Evolutionary conservation across 1,140 invertebrate species (phyloP).

Genomic region (Ips typographus): DNA sequence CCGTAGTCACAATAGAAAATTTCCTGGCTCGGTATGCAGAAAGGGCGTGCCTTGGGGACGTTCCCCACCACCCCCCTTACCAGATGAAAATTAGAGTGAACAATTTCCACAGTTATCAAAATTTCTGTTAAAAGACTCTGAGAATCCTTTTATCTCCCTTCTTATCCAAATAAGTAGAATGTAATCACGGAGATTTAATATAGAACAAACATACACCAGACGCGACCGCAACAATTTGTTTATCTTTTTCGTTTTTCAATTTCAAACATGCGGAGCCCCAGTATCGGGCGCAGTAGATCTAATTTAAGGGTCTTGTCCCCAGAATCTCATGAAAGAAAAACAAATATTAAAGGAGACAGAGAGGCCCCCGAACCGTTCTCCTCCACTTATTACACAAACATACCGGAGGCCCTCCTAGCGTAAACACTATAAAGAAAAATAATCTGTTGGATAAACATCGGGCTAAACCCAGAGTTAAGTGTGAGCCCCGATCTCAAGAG

Average conservation of each 20-base stretch:
- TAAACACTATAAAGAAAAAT: conserved; percentile 28
- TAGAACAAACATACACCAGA: not conserved
- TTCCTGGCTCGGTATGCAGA: conserved; percentile 2
- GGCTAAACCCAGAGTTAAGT: conserved; percentile 26
- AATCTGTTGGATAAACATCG: conserved; percentile 24
- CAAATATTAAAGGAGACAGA: conserved; percentile 26
- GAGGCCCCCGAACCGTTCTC: conserved; percentile 13
- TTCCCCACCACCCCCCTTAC: too few relatives aligned
- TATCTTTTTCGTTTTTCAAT: conserved; percentile 17
- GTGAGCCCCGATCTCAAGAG: not conserved
- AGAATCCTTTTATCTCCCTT: too few relatives aligned
- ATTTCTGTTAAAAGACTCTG: too few relatives aligned
- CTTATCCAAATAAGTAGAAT: too few relatives aligned
- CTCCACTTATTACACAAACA: conserved; percentile 19
- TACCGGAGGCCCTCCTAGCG: conserved; percentile 15
- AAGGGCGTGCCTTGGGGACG: not conserved
- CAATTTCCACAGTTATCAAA: too few relatives aligned
- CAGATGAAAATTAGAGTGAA: not conserved
- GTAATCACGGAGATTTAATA: not conserved
- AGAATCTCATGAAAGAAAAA: conserved; percentile 25
- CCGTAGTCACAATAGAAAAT: conserved; percentile 1
- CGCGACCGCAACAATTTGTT: conserved; percentile 3
- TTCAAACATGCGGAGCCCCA: conserved; percentile 6
- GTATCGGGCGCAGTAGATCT: conserved; percentile 7
- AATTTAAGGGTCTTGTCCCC: conserved; percentile 19